These are phyloP conservation scores for Campaea margaritaria DNA, from an alignment of 2,888 invertebrate species.

Conservation along the genomic window DNA sequence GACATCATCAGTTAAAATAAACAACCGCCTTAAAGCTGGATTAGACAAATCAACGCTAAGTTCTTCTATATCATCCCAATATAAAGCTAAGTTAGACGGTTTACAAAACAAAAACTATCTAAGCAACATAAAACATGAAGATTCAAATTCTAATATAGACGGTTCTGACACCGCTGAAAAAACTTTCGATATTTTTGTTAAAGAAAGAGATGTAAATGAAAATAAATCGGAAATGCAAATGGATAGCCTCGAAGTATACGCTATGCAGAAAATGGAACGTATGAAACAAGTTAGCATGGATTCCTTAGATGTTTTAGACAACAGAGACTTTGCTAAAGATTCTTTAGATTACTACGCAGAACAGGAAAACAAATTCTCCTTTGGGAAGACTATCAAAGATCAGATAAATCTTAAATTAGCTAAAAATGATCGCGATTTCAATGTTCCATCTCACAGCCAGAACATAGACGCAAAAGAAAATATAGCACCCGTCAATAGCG, in stretches of 20 bases:
- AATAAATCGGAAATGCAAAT: conserved; percentile 86
- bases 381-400: conserved; percentile 66
- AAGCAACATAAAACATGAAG: conserved; percentile 66
- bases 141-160: conserved; percentile 74
- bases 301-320: conserved; percentile 79
- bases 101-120: conserved; percentile 77
- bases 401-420: conserved; percentile 66
- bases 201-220: conserved; percentile 86
- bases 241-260: conserved; percentile 86
- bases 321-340: conserved; percentile 78
- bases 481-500: conserved; percentile 67
- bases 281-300: conserved; percentile 80
- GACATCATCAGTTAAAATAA: conserved; percentile 87
- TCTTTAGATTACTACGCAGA: conserved; percentile 81
- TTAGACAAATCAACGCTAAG: conserved; percentile 72
- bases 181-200: conserved; percentile 86
- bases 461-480: conserved; percentile 70
- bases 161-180: conserved; percentile 76
- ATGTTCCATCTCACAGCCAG: conserved; percentile 59
- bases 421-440: conserved; percentile 57
- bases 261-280: conserved; percentile 75
- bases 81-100: conserved; percentile 81
- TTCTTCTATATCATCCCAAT: conserved; percentile 78
- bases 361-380: conserved; percentile 68
- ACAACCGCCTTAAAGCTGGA: conserved; percentile 79